Evolutionary conservation across 2,113 vertebrate species (phyloP), one percentile per base, ranked within the genome.

Genomic region (Prochilodus magdalenae): DNA sequence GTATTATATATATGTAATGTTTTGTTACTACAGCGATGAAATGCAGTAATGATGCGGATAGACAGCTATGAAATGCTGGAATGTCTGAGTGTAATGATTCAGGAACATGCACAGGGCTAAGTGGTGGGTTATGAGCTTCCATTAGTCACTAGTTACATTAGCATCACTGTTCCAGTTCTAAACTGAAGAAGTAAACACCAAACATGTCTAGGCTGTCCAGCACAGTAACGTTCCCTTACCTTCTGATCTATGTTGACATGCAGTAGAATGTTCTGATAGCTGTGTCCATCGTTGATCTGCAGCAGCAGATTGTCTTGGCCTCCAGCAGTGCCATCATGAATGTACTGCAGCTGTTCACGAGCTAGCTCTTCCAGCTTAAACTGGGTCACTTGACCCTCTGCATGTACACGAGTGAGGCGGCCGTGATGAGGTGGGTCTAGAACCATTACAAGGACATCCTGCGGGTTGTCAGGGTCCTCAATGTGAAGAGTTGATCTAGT

Each of bases 281-380:
- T 95, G 92, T 96, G 91, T 0, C 97, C 97, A 1, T 99, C 97
- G 0, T 87, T 97, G 80, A 94, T 91, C 91, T 99, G 98, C 74
- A 98, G 84, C 27, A 97, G 87, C 0, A 79, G n/a, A 0, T 40
- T 1, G 62, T 99, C 98, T 0, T 93, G 89, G n/a, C 0, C 30
- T 47, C 82, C 92, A 26, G 91, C 78, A 0, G 94, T 94, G 75
- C 96, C 95, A 8, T 97, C 95, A 0, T 99, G 98, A 73, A 92
- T 57, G 0, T 99, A 99, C 79, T 82, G 94, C 73, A 99, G 91
- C 66, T 92, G 90, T 7, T 96, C 93, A 0, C 83, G 47, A 0
- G 85, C 85, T 6, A 99, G 91, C 14, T 97, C 97, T 1, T 90
- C 93, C 72, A 97, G 93, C 49, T 75, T 92, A 88, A 99, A 95